Base-by-base conservation (phyloP, 2,888 invertebrate species). In the Sesia bembeciformis region DNA sequence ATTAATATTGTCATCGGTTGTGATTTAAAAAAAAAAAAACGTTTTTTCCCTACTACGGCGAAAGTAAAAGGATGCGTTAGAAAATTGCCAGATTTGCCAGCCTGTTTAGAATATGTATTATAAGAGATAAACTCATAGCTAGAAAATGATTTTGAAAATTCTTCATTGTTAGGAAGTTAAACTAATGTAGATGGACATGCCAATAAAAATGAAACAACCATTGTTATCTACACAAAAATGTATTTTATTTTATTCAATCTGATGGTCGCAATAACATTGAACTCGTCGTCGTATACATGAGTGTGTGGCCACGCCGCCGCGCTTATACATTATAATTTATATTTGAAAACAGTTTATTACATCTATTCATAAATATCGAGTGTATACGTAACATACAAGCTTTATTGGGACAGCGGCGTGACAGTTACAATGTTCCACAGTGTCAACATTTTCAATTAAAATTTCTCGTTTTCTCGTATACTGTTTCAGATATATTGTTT, bases 251-350 rank as follows among this genome's bases (percentile, higher is more conserved):
- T 61, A 84, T 67, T 86, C 75, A 80, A 84, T 86, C 73, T 78
- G 88, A 84, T 88, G 85, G 83, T 89, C 86, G 78, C 76, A 86
- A 85, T 87, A 88, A 88, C 84, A 85, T 87, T 81, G 85, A 86
- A 84, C 75, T 84, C 65, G 76, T 78, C 74, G 66, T 87, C 88
- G 89, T 89, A 89, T 89, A 89, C 89, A 88, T 84, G 78, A 7
- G 69, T 73, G 78, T 40, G 69, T 73, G 76, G 67, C 61, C 78
- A 74, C 84, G 82, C 78, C 85, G 83, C 78, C 70, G 72, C 71
- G 62, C 4, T 40, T 53, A 4, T 8, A 5, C 49, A 5, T 8
- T 8, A 49, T 49, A 49, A 8, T 49, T 8, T 23, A 23, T 23
- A 23, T 23, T 23, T 23, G 23, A 23, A 23, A 23, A 23, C 23